Conservation (phyloP, 2,888 invertebrate genomes). For the Odontothrips loti region DNA sequence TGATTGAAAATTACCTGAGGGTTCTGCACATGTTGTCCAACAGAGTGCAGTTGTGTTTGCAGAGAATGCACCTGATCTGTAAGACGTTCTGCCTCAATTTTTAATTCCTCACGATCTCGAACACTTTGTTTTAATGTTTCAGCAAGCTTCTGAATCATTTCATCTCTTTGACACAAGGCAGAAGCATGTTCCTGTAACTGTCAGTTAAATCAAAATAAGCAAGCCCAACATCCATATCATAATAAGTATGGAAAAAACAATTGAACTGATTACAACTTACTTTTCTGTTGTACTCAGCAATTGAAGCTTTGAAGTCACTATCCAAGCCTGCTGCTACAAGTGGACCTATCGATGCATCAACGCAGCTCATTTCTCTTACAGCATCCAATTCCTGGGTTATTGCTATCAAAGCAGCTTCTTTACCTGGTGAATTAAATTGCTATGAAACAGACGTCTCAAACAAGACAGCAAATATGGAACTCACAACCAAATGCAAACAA, state of each 20-base stretch:
- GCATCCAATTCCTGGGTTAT: conserved; percentile 4
- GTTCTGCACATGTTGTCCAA: neutral
- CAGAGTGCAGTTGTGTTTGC: neutral
- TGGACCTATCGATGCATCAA: neutral
- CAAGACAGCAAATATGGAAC: neutral
- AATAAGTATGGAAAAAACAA: neutral
- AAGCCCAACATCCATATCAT: too few relatives aligned
- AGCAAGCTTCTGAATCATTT: neutral
- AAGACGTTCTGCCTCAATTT: neutral
- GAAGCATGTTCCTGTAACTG: conserved; percentile 7
- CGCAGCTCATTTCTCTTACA: neutral
- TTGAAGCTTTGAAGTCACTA: neutral
- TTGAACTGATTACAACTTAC: neutral
- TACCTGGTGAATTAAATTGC: neutral
- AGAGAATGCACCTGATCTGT: neutral
- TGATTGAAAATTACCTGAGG: neutral
- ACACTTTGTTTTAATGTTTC: neutral
- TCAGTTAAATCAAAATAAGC: neutral
- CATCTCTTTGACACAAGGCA: conserved; percentile 10
- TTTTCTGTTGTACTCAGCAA: conserved; percentile 15
- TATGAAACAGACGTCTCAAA: neutral
- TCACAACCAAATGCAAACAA: neutral
- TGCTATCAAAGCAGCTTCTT: neutral
- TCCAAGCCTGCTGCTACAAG: neutral
- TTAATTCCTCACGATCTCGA: neutral